Evolutionary conservation across 2,888 invertebrate genomes (phyloP).

Genomic region (Callosobruchus maculatus): DNA sequence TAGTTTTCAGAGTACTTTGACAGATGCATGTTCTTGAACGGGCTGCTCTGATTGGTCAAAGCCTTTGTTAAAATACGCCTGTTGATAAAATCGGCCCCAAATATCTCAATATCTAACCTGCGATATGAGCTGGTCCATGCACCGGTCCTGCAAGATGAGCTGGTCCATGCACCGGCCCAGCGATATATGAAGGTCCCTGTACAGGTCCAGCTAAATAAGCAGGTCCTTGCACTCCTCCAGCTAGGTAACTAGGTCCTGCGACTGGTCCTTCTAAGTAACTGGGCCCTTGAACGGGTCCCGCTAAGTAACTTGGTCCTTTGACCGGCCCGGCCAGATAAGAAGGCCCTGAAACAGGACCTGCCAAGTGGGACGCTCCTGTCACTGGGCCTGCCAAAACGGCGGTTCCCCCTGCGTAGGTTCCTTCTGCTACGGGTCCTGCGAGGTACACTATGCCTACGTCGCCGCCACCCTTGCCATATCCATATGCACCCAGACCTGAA

Average conservation of each 20-base stretch:
- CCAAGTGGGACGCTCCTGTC: conserved; percentile 6
- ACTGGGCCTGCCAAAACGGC: conserved; percentile 4
- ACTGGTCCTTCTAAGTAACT: conserved; percentile 7
- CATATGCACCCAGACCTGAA: conserved; percentile 1
- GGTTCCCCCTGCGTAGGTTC: neutral
- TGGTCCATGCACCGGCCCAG: conserved; percentile 13
- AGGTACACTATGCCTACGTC: neutral
- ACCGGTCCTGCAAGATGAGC: neutral
- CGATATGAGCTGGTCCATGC: neutral
- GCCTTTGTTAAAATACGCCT: too few species aligned
- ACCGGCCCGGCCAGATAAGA: neutral
- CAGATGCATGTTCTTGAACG: too few species aligned
- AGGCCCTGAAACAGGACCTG: neutral
- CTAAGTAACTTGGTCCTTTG: neutral
- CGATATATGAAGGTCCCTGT: conserved; percentile 11
- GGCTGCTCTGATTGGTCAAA: too few species aligned
- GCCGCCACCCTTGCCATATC: neutral
- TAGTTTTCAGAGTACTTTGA: too few species aligned
- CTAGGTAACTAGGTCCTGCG: conserved; percentile 5
- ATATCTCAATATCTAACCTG: neutral
- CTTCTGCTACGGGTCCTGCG: conserved; percentile 1
- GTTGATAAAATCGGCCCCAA: too few species aligned
- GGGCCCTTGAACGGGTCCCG: conserved; percentile 2
- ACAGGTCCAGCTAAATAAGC: conserved; percentile 10
- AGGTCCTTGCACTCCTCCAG: conserved; percentile 8